Evolutionary conservation across 2,888 invertebrate species (phyloP), one percentile per base, ranked within the genome.

Genomic region (Silvanus unidentatus): DNA sequence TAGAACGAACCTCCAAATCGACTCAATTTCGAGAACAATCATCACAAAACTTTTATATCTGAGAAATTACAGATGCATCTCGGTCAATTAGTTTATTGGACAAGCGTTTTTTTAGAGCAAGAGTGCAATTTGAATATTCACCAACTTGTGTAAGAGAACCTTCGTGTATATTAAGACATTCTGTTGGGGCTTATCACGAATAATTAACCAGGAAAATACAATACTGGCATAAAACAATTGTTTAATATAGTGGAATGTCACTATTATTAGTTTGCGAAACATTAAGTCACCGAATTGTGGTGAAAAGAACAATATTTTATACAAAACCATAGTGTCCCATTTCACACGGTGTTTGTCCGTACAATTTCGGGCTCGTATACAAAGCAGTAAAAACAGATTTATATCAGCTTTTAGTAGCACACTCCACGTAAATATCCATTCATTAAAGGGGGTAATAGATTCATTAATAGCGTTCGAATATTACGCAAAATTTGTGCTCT

Each of bases 231-330:
- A 16, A 37, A 37, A 16, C 16, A 37, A 37, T 37, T 37, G 37
- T 37, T 37, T 11, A 37, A 37, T 37, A 34, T 40, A 39, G 45
- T 40, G 43, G 38, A 43, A 45, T 49, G 42, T 38, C 43, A 49
- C 15, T 11, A 10, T 11, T 47, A 39, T 40, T 48, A 50, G 48
- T 52, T 59, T 59, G 50, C 59, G 55, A 57, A 59, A 59, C 54
- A 51, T 55, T 53, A 44, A 54, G 48, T 50, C 53, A 52, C 44
- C 44, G 51, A 35, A 55, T 22, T 22, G 22, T 22, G 22, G 22
- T 22, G 22, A 22, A 32, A 12, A 32, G 32, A 37, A 37, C 37
- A 37, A 37, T 37, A 37, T 22, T 22, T 22, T 5, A 22, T 22
- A 8, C 22, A 22, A 22, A 22, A 22, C 22, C 22, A 32, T 11